Evolutionary conservation across 2,888 invertebrate species (phyloP).

Genomic region (Neria commutata): DNA sequence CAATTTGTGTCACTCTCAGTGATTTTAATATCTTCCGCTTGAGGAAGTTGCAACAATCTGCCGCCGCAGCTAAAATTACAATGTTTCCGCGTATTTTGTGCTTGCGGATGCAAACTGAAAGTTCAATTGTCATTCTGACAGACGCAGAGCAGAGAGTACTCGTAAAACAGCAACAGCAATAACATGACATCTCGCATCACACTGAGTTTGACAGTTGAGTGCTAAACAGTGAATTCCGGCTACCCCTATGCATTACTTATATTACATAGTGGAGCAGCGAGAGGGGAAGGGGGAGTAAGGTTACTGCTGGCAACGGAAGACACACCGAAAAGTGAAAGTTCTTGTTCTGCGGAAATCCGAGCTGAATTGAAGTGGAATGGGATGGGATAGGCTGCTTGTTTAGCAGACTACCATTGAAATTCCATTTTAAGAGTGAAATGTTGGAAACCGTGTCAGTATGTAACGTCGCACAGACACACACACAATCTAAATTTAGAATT

Average conservation of each 20-base stretch:
- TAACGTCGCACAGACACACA: no score
- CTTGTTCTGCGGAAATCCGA: no score
- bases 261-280: not conserved
- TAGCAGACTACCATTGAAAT: no score
- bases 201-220: slow-evolving; percentile 12
- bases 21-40: not conserved
- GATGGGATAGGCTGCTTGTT: no score
- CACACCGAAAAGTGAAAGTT: not conserved
- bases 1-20: no score
- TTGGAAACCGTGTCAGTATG: no score
- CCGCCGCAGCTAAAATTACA: not conserved
- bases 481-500: no score
- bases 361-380: no score
- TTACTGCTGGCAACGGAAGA: not conserved
- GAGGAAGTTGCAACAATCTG: not conserved
- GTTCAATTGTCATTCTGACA: not conserved
- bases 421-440: no score
- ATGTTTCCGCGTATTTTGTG: not conserved
- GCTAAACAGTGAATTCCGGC: not conserved
- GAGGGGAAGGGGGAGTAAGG: not conserved
- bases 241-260: no score
- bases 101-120: not conserved
- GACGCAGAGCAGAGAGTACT: not conserved
- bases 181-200: not conserved
- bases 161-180: not conserved